Evolutionary conservation across 2,888 invertebrate species (phyloP), one percentile per base, ranked within the genome.

Genomic region (Acanthococcus lagerstroemiae): DNA sequence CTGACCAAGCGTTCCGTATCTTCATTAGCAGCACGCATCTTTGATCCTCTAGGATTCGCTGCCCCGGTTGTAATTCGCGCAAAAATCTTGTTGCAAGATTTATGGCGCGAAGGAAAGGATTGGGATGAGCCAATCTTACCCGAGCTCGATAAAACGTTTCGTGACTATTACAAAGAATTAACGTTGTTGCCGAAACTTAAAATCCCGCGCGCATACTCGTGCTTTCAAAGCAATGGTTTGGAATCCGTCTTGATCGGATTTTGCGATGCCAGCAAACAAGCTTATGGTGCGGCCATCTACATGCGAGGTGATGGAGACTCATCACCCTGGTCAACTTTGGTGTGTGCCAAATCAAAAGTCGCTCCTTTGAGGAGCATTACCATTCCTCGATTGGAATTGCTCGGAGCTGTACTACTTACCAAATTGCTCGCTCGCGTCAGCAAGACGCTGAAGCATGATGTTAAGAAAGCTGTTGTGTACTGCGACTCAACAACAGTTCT

Each of bases 351-450:
- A 60, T 30, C 56, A 19, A 58, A 58, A 37, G 67, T 67, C 3
- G 58, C 67, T 4, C 67, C 67, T 2, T 4, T 50, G 22, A 67
- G 50, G 24, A 12, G 4, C 1, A 17, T 58, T 9, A 58, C 56
- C 1, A 56, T 69, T 9, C 70, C 69, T 1, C 54, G 68, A 3
- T 55, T 70, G 9, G 69, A 70, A 58, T 30, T 70, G 26, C 67
- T 67, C 21, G 67, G 56, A 6, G 68, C 69, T 9, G 66, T 67
- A 21, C n/a, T 69, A 52, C 56, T 69, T 3, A 21, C 68, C 1
- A 46, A 54, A 15, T 45, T 69, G 17, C n/a, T 68, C n/a, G 3
- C 50, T 1, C 61, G 27, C 6, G 27, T 54, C n/a, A 25, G 27
- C 25, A 37, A 56, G 12, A 17, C 19, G 48, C 48, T 48, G n/a